Conservation (phyloP, 2,888 invertebrate species). For the Celastrina argiolus region DNA sequence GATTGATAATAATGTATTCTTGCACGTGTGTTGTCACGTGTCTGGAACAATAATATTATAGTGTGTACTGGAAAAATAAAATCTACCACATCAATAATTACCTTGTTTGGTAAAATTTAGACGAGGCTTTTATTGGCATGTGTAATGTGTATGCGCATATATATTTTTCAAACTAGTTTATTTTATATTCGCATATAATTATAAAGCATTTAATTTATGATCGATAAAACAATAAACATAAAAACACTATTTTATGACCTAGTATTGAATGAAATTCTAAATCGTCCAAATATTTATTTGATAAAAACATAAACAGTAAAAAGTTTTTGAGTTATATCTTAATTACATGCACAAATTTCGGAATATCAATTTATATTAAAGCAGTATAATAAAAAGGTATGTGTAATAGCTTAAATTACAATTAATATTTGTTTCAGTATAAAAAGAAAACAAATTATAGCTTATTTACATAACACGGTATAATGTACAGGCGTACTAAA, state of each 20-base stretch:
- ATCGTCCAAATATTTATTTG: not conserved
- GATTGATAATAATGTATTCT: not conserved
- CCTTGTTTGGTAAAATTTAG: not conserved
- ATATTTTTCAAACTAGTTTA: conserved; percentile 4
- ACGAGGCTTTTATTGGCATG: not conserved
- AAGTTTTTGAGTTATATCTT: no score
- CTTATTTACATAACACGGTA: not conserved
- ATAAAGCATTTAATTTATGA: not conserved
- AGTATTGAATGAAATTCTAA: not conserved
- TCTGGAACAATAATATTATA: not conserved
- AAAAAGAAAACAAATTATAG: not conserved
- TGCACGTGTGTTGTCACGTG: not conserved
- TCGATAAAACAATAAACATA: not conserved
- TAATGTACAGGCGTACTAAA: not conserved
- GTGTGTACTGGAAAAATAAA: not conserved
- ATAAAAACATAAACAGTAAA: no score
- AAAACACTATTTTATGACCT: not conserved
- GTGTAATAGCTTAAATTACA: no score
- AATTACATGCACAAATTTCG: no score
- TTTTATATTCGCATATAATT: not conserved
- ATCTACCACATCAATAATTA: not conserved
- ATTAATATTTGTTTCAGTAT: not conserved
- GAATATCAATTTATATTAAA: no score
- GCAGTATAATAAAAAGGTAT: no score
- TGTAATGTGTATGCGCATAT: not conserved